These are phyloP conservation scores for Drosophila pruinosa DNA, from an alignment of 1,140 invertebrate species.

Conservation along the genomic window DNA sequence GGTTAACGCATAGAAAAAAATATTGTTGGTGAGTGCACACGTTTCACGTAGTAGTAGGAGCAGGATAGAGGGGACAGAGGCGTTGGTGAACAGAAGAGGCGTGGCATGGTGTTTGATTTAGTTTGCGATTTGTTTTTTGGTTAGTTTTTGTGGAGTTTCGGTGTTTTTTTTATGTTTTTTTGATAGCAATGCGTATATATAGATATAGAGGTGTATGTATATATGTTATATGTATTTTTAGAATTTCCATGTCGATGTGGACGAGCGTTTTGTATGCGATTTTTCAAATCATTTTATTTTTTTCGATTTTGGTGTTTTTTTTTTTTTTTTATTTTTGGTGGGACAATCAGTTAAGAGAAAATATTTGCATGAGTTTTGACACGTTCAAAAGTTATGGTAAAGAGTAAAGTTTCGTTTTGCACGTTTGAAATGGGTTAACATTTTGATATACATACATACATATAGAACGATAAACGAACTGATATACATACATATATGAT, in stretches of 20 bases:
- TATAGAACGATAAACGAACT: slow-evolving; percentile 21
- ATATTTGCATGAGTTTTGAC: slow-evolving; percentile 68
- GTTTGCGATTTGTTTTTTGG: slow-evolving; percentile 38
- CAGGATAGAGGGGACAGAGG: not conserved
- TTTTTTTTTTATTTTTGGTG: slow-evolving; percentile 45
- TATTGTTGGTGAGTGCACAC: slow-evolving; percentile 45
- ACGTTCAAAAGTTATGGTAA: slow-evolving; percentile 63
- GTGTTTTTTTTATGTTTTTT: slow-evolving; percentile 43
- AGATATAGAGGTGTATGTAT: slow-evolving; percentile 30
- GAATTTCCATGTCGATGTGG: slow-evolving; percentile 62
- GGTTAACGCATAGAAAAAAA: slow-evolving; percentile 29
- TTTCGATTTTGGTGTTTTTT: slow-evolving; percentile 21
- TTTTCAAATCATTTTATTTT: slow-evolving; percentile 48
- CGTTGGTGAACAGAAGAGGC: slow-evolving; percentile 31
- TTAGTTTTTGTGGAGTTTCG: slow-evolving; percentile 39
- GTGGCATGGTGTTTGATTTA: slow-evolving; percentile 35
- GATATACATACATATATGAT: slow-evolving; percentile 7
- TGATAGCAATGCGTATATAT: slow-evolving; percentile 44
- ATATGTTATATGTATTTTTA: slow-evolving; percentile 31
- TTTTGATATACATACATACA: slow-evolving; percentile 23
- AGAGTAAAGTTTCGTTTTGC: slow-evolving; percentile 45
- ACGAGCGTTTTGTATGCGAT: slow-evolving; percentile 53
- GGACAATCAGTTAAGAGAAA: slow-evolving; percentile 68
- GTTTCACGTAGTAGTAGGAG: slow-evolving; percentile 1
- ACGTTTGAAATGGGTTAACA: slow-evolving; percentile 26